Evolutionary conservation across 2,113 vertebrate species (phyloP), one percentile per base, ranked within the genome.

Genomic region (Hiodon tergisus): DNA sequence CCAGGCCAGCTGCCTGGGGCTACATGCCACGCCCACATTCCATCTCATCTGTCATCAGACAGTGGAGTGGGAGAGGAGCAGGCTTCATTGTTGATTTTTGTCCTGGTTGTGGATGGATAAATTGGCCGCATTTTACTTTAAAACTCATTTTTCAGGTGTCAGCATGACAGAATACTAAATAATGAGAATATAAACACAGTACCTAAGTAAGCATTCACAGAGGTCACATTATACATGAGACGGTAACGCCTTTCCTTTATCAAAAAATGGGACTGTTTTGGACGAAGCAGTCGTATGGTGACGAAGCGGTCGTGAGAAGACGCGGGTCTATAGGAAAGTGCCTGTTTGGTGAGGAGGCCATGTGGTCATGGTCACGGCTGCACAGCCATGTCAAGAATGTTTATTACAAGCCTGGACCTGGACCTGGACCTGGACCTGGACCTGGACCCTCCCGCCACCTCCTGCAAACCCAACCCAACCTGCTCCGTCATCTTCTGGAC

Each of bases 391-490:
- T 8, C 31, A 51, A 46, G 73, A 74, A 74, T 74, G 65, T 74
- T 74, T 67, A 74, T 74, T 74, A 74, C 46, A 74, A 54, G 73
- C 65, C 73, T 5, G 52, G 65, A 9, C 53, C 17, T 74, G 73
- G 54, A 53, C 73, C 63, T n/a, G n/a, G n/a, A n/a, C n/a, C n/a
- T n/a, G n/a, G n/a, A n/a, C 65, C 73, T 5, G 52, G 65, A 9
- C 53, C 17, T 74, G 73, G 54, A 53, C 73, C 63, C 65, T 67
- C 4, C 54, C 73, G 31, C 31, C 31, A 31, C 63, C 54, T 67
- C 46, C 17, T n/a, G 52, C 73, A 62, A 1, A 7, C 62, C 17
- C 47, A 46, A 14, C 59, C 59, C 58, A 50, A 14, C 17, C 47
- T 52, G 51, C 59, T 67, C 53, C 4, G 4, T n/a, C 31, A 57